phyloP scores from a whole-genome alignment of 2,888 invertebrate species.

The Habroteleia sp. region DNA sequence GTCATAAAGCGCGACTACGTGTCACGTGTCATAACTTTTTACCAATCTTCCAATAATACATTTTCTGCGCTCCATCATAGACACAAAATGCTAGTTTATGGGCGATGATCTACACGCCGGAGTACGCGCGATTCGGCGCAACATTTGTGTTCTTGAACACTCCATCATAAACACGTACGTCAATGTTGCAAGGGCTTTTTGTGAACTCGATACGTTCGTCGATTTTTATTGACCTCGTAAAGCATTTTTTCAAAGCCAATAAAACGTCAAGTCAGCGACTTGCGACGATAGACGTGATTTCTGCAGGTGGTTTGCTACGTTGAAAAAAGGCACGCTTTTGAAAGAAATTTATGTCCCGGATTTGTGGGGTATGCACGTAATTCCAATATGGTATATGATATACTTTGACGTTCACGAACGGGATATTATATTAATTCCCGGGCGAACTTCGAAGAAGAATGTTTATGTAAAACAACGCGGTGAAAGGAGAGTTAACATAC shows the following conservation, averaged over 20 bases:
- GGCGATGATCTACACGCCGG: constrained; percentile 6
- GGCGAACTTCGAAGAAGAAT: constrained; percentile 14
- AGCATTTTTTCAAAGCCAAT: constrained; percentile 39
- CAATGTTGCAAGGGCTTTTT: constrained; percentile 28
- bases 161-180: constrained; percentile 47
- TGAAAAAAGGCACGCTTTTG: constrained; percentile 25
- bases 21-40: constrained; percentile 49
- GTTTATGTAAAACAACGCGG: constrained; percentile 50
- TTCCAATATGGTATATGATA: constrained; percentile 34
- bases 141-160: constrained; percentile 21
- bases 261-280: constrained; percentile 21
- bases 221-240: constrained; percentile 61
- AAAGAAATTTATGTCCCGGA: constrained; percentile 35
- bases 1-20: constrained; percentile 32
- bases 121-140: constrained; percentile 33
- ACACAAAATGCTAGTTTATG: constrained; percentile 43
- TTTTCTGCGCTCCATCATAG: constrained; percentile 35
- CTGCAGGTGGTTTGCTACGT: constrained; percentile 38
- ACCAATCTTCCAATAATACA: constrained; percentile 19
- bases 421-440: constrained; percentile 43
- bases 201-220: constrained; percentile 16
- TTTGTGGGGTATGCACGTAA: constrained; percentile 14
- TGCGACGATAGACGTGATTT: constrained; percentile 26
- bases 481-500: constrained; percentile 47
- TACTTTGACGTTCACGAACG: constrained; percentile 29